Base-by-base conservation (phyloP, 2,888 invertebrate species). In the Sepioteuthis lessoniana region DNA sequence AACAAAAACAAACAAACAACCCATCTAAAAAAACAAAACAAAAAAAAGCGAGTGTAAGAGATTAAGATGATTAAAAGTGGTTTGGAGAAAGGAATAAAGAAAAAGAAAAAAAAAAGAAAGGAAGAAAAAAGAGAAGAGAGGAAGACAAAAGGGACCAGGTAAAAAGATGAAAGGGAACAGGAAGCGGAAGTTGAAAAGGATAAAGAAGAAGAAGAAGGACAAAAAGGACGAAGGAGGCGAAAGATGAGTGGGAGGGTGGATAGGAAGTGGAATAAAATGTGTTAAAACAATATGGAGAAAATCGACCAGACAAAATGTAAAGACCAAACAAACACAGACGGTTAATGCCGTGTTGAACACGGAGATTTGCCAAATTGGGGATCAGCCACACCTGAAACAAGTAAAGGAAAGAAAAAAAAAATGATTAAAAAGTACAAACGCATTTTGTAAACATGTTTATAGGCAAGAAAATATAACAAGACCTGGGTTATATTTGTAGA, bases 401-500 rank as follows among this genome's bases (percentile, higher is more conserved):
- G 8, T 31, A 28, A 21, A 76, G n/a, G 25, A 10, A n/a, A 1
- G 1, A n/a, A 76, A 76, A n/a, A 35, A 13, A 35, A 76, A 55
- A 55, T 55, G 25, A 55, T 55, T 76, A 13, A 76, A n/a, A 76
- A 76, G 16, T n/a, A n/a, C 35, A 35, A 76, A 76, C n/a, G 76
- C n/a, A 76, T 76, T 76, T 76, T n/a, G 76, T 76, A 76, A 76
- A 76, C 76, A 76, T 76, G 76, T 76, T 76, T 76, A 76, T 76
- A n/a, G n/a, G n/a, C 76, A n/a, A 76, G 76, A 76, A 76, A 76
- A 76, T n/a, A 76, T 76, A 76, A 76, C 76, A n/a, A 76, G 76
- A 76, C 16, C 76, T 1, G n/a, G n/a, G n/a, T 76, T 76, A 76
- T 76, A 76, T 76, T 76, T 35, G 76, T 76, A 76, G n/a, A 13